Evolutionary conservation across 2,113 vertebrate species (phyloP).

Genomic region (Phaethornis superciliosus): DNA sequence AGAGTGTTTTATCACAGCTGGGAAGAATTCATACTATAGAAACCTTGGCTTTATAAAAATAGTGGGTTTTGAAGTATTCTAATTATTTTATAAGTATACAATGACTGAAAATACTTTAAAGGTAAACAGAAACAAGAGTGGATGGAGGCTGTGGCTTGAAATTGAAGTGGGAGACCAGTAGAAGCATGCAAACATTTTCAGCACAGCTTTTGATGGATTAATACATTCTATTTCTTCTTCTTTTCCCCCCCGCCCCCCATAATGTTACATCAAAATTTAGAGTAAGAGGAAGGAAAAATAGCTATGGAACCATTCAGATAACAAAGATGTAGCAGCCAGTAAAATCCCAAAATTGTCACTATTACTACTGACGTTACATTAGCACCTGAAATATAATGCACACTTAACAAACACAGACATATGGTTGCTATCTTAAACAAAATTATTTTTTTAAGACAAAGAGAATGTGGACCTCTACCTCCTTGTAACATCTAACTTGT

Average conservation of each 20-base stretch:
- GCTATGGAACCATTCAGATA: not conserved
- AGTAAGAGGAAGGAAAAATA: not conserved
- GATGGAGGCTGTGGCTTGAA: constrained; percentile 30
- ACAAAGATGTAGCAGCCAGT: not conserved
- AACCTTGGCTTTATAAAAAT: constrained; percentile 32
- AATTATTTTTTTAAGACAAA: not conserved
- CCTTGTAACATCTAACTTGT: not conserved
- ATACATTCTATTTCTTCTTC: not conserved
- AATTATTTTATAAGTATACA: constrained; percentile 64
- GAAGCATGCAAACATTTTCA: constrained; percentile 19
- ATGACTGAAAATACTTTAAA: constrained; percentile 50
- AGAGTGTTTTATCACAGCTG: constrained; percentile 59
- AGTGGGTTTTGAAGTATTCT: constrained; percentile 37
- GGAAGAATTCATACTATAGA: constrained; percentile 43
- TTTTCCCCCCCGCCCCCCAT: not conserved
- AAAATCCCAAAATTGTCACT: not conserved
- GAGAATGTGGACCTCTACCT: not conserved
- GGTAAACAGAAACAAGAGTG: constrained; percentile 45
- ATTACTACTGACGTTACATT: not conserved
- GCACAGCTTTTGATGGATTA: not conserved
- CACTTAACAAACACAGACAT: not conserved
- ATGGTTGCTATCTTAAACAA: not conserved
- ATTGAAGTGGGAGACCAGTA: not conserved
- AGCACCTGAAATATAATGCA: not conserved
- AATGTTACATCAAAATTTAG: not conserved